These are phyloP conservation scores for Aspiorhynchus laticeps DNA, from an alignment of 2,113 vertebrate genomes.

Conservation along the genomic window DNA sequence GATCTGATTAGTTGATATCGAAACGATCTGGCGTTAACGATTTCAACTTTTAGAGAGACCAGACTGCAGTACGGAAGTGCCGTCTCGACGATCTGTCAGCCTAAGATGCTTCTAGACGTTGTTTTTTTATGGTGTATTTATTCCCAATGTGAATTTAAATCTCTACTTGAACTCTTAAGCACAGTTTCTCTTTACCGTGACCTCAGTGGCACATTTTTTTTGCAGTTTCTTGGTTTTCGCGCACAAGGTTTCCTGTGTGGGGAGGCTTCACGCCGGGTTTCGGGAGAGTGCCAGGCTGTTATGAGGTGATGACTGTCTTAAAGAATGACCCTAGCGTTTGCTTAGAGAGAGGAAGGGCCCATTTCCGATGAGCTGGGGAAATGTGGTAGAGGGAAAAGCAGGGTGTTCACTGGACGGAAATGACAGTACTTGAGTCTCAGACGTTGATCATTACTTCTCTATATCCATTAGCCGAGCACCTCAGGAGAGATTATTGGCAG, in stretches of 20 bases:
- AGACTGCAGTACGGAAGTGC: conserved; percentile 7
- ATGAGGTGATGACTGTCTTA: conserved; percentile 76
- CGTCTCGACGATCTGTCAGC: neutral
- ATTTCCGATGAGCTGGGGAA: conserved; percentile 63
- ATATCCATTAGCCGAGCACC: conserved; percentile 60
- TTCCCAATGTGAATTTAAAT: conserved; percentile 7
- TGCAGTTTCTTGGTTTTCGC: neutral
- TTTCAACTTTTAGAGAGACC: conserved; percentile 30
- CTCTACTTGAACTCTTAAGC: conserved; percentile 7
- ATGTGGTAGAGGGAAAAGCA: conserved; percentile 42
- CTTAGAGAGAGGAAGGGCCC: conserved; percentile 64
- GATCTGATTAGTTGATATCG: conserved; percentile 49
- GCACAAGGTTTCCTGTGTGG: conserved; percentile 3
- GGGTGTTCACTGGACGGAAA: conserved; percentile 49
- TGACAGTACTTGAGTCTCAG: conserved; percentile 47
- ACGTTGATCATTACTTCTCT: conserved; percentile 60
- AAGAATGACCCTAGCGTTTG: conserved; percentile 67
- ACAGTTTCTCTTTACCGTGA: neutral
- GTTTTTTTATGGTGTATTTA: neutral
- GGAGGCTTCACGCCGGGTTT: conserved; percentile 22
- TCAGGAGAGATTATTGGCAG: conserved; percentile 52
- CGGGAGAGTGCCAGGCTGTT: conserved; percentile 65
- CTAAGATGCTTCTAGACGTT: neutral
- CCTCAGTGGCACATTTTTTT: neutral
- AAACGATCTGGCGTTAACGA: conserved; percentile 19